Evolutionary conservation across 2,888 invertebrate species (phyloP), one percentile per base, ranked within the genome.

Genomic region (Aelia acuminata): DNA sequence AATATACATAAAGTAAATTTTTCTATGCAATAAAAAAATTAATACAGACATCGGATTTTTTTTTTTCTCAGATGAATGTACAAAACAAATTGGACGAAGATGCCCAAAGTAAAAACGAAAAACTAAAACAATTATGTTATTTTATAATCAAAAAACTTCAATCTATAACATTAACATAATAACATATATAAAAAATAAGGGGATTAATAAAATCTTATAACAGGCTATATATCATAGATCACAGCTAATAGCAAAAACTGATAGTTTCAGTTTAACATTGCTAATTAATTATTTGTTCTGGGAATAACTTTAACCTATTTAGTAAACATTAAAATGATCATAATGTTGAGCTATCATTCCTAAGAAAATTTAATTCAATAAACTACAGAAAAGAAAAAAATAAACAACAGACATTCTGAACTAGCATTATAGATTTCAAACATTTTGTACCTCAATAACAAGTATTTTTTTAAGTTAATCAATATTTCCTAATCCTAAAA

Each of bases 181-280:
- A 35, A 70, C 15, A 70, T 70, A 20, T 3, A 70, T 70, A 70
- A 70, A 31, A 70, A 70, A 35, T 35, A 70, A 70, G 31, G 7
- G 20, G 4, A 70, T 70, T 35, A 70, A 31, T 63, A 70, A 70
- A 70, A 70, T 70, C 31, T 35, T 70, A 26, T 15, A 35, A 70
- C 18, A 15, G 5, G 63, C 35, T 7, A 70, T 70, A 70, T 70
- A 70, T 20, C 63, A 70, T 70, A 70, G 35, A 70, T 70, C 63
- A 70, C 63, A 70, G 63, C 63, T 31, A 70, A 70, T 20, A 70
- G 63, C 63, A 70, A 31, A 70, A 63, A 70, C 63, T 70, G 63
- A 70, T 70, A 70, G 35, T 8, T 35, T 70, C 63, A 70, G 63
- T 70, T n/a, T 70, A 70, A 70, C 20, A 70, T 20, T 35, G 63